Conservation (phyloP, 2,797 vertebrate genomes). For the Micrastur ruficollis region DNA sequence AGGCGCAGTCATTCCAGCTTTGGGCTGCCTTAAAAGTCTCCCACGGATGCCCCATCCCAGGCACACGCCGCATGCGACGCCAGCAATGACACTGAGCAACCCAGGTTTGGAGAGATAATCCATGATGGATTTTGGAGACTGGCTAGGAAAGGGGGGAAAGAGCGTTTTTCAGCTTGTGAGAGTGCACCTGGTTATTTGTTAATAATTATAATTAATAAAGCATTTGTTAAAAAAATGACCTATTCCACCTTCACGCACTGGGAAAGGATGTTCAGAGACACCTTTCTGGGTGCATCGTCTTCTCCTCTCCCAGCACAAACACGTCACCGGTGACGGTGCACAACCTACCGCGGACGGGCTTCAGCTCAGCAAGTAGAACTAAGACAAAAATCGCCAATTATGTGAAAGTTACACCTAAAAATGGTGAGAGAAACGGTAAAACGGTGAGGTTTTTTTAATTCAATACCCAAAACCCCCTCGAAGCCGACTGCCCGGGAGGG, state of each 20-base stretch:
- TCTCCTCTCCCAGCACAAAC: not conserved
- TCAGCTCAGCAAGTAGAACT: fast-evolving
- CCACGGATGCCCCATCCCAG: constrained; percentile 87
- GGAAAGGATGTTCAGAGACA: not conserved
- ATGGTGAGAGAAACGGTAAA: fast-evolving
- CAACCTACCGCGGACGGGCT: fast-evolving
- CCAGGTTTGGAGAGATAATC: constrained; percentile 75
- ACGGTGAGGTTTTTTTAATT: fast-evolving
- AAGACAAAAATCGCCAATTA: not conserved
- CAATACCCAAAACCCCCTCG: fast-evolving
- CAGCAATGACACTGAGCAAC: constrained; percentile 76
- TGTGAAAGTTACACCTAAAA: not conserved
- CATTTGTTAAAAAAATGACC: no score
- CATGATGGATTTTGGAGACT: constrained; percentile 68
- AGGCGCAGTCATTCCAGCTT: fast-evolving
- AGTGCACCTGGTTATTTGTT: not conserved
- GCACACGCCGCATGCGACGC: constrained; percentile 85
- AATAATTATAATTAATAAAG: no score
- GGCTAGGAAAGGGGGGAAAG: not conserved
- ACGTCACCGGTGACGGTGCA: not conserved
- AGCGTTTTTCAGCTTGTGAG: fast-evolving
- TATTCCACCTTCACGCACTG: fast-evolving
- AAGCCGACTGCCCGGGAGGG: not conserved
- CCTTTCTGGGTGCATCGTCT: fast-evolving
- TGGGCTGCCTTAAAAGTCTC: constrained; percentile 40